Evolutionary conservation across 2,797 vertebrate genomes (phyloP).

Genomic region (Taenioides sp.): DNA sequence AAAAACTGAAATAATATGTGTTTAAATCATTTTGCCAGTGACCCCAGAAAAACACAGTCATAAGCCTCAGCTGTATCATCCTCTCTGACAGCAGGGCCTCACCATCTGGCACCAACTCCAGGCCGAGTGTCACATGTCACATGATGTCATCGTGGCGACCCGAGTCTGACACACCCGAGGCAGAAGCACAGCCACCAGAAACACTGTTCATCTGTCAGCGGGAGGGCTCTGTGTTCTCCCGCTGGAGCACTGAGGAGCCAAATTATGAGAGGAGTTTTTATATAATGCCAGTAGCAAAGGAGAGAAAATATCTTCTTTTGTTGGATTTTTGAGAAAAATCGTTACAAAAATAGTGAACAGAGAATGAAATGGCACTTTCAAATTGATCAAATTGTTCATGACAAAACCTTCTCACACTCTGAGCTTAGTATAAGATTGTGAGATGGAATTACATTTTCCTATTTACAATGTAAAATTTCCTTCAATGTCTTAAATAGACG

Average conservation of each 20-base stretch:
- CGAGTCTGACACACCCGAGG: conserved; percentile 46
- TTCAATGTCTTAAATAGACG: background rate
- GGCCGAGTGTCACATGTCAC: conserved; percentile 41
- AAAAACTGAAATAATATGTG: too few relatives aligned
- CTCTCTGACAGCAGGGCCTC: conserved; percentile 40
- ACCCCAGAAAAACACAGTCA: conserved; percentile 1
- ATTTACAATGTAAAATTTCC: background rate
- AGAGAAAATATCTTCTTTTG: background rate
- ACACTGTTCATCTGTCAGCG: conserved; percentile 26
- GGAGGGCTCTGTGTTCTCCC: conserved; percentile 28
- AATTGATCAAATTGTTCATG: background rate
- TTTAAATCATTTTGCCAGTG: background rate
- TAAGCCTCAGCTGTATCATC: conserved; percentile 26
- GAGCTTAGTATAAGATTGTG: background rate
- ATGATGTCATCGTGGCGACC: conserved; percentile 20
- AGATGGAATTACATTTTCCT: background rate
- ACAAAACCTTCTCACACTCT: background rate
- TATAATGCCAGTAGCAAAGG: background rate
- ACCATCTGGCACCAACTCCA: conserved; percentile 47
- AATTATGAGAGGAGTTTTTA: background rate
- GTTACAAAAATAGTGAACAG: background rate
- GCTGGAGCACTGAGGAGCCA: background rate
- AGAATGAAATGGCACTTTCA: background rate
- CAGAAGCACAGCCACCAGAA: conserved; percentile 33
- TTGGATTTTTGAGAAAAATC: background rate